phyloP scores from a whole-genome alignment of 2,113 vertebrate genomes.

The Petrocephalus microphthalmus region DNA sequence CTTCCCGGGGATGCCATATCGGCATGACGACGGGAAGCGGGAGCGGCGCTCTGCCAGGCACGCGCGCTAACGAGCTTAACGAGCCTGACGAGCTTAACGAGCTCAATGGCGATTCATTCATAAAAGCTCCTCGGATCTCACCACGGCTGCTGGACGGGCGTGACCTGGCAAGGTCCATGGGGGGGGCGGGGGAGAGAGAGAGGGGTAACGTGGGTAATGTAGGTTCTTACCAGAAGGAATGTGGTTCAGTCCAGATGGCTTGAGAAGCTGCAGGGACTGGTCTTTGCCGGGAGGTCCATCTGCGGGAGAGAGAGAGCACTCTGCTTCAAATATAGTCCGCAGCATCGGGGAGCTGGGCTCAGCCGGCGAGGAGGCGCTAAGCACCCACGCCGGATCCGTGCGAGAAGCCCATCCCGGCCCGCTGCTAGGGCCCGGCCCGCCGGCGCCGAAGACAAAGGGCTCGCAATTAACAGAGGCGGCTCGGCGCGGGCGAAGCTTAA shows the following conservation, averaged over 20 bases:
- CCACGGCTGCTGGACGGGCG: background rate
- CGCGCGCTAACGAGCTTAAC: background rate
- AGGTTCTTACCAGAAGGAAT: slow-evolving; percentile 47
- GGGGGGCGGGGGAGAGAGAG: background rate
- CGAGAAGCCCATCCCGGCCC: background rate
- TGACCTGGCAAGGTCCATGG: background rate
- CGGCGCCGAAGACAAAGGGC: background rate
- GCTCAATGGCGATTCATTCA: background rate
- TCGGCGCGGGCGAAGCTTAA: background rate
- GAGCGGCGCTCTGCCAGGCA: background rate
- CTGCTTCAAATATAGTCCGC: slow-evolving; percentile 62
- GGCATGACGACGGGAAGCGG: background rate
- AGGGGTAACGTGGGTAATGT: background rate
- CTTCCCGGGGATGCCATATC: background rate
- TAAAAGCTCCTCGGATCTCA: background rate
- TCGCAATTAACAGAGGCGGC: background rate
- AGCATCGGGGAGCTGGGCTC: slow-evolving; percentile 44
- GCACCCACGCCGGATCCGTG: background rate
- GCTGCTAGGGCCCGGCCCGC: background rate
- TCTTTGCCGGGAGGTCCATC: slow-evolving; percentile 64
- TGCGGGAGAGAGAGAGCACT: slow-evolving; percentile 58
- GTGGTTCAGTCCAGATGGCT: slow-evolving; percentile 63
- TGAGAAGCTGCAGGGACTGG: slow-evolving; percentile 59
- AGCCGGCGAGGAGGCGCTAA: background rate
- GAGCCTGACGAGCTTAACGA: background rate